A percentile compares a stretch with the other conserved stretches of the same genome.
Evolutionary conservation across 2,888 invertebrate species (phyloP).

Genomic region (Amiota minor): DNA sequence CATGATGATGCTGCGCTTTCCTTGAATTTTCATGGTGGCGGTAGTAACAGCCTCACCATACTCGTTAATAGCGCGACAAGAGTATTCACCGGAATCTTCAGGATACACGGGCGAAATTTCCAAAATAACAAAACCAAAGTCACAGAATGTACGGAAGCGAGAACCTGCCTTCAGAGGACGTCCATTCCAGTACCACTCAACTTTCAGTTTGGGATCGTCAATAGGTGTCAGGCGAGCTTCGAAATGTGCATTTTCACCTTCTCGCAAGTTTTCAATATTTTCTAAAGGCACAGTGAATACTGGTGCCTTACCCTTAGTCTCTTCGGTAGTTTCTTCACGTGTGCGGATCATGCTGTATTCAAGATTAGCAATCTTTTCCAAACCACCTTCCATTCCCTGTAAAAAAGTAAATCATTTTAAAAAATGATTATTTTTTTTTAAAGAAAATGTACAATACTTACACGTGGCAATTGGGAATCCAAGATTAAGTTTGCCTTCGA

Average conservation of each 20-base stretch:
- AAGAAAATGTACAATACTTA: constrained; percentile 70
- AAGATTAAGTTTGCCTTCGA: constrained; percentile 92
- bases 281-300: constrained; percentile 91
- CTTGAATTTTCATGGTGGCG: constrained; percentile 90
- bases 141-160: constrained; percentile 95
- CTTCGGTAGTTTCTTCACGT: constrained; percentile 82
- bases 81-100: constrained; percentile 94
- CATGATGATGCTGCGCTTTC: constrained; percentile 91
- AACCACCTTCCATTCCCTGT: constrained; percentile 93
- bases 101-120: constrained; percentile 98
- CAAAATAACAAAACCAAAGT: constrained; percentile 97
- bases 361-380: constrained; percentile 92
- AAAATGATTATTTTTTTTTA: constrained; percentile 19
- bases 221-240: constrained; percentile 91
- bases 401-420: constrained; percentile 27
- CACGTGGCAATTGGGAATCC: constrained; percentile 93
- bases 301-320: constrained; percentile 88
- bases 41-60: constrained; percentile 94
- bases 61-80: constrained; percentile 90
- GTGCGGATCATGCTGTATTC: constrained; percentile 90
- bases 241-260: constrained; percentile 93
- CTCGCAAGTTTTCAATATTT: constrained; percentile 88
- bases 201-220: constrained; percentile 91
- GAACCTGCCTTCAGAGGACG: constrained; percentile 91
- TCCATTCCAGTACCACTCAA: constrained; percentile 97